phyloP scores from a whole-genome alignment of 2,888 invertebrate genomes.

The Serripes groenlandicus region DNA sequence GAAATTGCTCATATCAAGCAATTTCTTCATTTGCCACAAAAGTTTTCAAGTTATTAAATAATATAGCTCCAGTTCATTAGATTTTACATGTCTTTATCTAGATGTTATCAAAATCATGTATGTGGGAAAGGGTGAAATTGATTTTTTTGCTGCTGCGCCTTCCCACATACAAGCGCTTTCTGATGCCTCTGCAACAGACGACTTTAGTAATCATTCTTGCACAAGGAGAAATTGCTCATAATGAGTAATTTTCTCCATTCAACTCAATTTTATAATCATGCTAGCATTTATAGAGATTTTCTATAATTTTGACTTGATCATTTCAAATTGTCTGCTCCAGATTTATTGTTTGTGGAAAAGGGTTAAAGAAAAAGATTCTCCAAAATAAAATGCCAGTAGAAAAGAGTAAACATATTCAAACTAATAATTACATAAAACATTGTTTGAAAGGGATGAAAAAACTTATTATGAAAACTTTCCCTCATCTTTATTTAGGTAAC shows the following conservation, averaged over 20 bases:
- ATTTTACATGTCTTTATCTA: too few relatives aligned
- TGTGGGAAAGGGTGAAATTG: neutral
- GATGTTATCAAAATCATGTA: too few relatives aligned
- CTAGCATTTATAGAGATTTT: neutral
- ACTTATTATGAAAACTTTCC: too few relatives aligned
- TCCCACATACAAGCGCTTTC: neutral
- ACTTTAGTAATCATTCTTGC: neutral
- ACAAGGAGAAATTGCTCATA: neutral
- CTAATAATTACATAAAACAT: too few relatives aligned
- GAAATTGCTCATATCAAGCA: neutral
- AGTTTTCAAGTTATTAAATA: neutral
- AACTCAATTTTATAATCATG: neutral
- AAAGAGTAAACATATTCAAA: too few relatives aligned
- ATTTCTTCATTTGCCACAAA: neutral
- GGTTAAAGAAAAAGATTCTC: too few relatives aligned
- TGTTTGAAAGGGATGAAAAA: too few relatives aligned
- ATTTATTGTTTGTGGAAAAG: too few relatives aligned
- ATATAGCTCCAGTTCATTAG: too few relatives aligned
- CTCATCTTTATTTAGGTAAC: too few relatives aligned
- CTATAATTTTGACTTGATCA: neutral
- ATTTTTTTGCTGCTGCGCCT: neutral
- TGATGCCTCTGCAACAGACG: neutral
- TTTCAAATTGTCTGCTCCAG: too few relatives aligned
- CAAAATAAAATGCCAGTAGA: too few relatives aligned
- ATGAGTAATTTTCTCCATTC: neutral